Percentiles rank a stretch among this genome's conserved stretches.
Evolutionary conservation across 1,140 invertebrate genomes (phyloP).

Genomic region (Musca vetustissima): DNA sequence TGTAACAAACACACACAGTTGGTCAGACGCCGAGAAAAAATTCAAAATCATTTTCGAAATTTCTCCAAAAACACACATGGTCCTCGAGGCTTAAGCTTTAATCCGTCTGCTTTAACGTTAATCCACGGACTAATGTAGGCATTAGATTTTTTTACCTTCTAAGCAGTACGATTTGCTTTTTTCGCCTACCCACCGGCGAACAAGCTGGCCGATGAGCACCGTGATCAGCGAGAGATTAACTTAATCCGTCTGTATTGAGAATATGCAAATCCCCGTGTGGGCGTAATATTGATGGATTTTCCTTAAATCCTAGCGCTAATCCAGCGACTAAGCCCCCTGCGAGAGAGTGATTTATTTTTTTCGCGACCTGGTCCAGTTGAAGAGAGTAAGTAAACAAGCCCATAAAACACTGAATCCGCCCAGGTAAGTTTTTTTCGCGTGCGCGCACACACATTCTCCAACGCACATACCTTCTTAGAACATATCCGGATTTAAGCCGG

Average conservation of each 20-base stretch:
- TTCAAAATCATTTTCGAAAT: neutral
- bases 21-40: neutral
- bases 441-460: neutral
- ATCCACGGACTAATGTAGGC: slow-evolving; percentile 13
- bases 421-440: neutral
- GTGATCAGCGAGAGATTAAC: slow-evolving; percentile 8
- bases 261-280: neutral
- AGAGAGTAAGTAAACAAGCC: slow-evolving; percentile 11
- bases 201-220: neutral
- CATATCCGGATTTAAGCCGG: slow-evolving; percentile 22
- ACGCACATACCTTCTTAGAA: slow-evolving; percentile 5
- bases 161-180: slow-evolving; percentile 13
- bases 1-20: slow-evolving; percentile 3
- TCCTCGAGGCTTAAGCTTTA: neutral
- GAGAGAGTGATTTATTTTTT: slow-evolving; percentile 16
- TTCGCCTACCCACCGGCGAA: neutral
- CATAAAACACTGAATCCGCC: neutral
- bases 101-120: slow-evolving; percentile 10
- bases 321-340: neutral
- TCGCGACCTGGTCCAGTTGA: neutral
- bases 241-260: slow-evolving; percentile 1
- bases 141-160: slow-evolving; percentile 20
- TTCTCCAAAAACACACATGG: slow-evolving; percentile 5
- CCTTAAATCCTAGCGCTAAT: slow-evolving; percentile 17
- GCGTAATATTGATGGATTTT: slow-evolving; percentile 25